Percentiles rank a stretch among this genome's conserved stretches.
Conservation (phyloP, 2,113 vertebrate genomes). For the Hemiscyllium ocellatum region DNA sequence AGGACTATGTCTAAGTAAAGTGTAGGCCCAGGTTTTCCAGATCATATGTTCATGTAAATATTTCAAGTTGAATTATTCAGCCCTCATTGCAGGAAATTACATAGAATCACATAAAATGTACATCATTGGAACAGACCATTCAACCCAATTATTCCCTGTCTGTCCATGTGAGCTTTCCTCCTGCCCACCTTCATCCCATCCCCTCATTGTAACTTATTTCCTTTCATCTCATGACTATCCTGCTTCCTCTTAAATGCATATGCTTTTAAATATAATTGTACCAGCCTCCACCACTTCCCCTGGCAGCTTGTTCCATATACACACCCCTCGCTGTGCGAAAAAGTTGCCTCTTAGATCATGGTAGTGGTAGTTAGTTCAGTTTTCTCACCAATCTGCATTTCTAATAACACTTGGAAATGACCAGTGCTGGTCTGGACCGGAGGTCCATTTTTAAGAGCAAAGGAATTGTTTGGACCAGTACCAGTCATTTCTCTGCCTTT, state of each 20-base stretch:
- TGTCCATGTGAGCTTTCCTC: not conserved
- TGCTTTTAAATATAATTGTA: not conserved
- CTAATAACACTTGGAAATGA: too few relatives aligned
- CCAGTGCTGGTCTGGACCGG: too few relatives aligned
- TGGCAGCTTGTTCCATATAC: not conserved
- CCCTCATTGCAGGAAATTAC: conserved; percentile 42
- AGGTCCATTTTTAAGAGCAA: too few relatives aligned
- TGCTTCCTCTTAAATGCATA: not conserved
- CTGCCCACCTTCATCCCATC: not conserved
- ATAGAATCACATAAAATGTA: not conserved
- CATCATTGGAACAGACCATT: not conserved
- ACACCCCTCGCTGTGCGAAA: too few relatives aligned
- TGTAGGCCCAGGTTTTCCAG: not conserved
- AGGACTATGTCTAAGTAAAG: not conserved
- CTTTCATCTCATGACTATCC: not conserved
- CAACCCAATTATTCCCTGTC: not conserved
- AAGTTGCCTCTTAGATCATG: too few relatives aligned
- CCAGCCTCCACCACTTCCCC: not conserved
- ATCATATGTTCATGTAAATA: not conserved
- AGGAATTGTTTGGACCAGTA: too few relatives aligned
- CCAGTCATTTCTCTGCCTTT: not conserved
- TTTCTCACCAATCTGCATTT: not conserved
- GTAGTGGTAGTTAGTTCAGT: too few relatives aligned
- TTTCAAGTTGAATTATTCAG: conserved; percentile 49
- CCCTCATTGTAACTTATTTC: not conserved